Base-by-base conservation (phyloP, 2,888 invertebrate genomes). In the Leucoptera coffeella region DNA sequence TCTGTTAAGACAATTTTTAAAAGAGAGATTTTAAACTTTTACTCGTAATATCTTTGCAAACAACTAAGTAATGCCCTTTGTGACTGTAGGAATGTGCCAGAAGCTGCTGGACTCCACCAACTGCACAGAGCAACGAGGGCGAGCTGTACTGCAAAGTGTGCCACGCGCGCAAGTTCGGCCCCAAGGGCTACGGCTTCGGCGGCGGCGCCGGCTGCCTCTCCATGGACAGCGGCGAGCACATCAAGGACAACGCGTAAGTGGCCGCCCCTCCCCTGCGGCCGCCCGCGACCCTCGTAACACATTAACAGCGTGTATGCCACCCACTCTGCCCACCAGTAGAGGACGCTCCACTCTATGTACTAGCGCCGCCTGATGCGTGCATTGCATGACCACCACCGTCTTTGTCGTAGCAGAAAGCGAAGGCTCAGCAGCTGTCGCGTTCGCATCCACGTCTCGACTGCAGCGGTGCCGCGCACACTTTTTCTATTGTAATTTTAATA, bases 41-140 rank as follows among this genome's bases (percentile, higher is more conserved):
- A n/a, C n/a, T n/a, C n/a, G n/a, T n/a, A n/a, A n/a, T n/a, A n/a
- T n/a, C n/a, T n/a, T n/a, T n/a, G n/a, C n/a, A n/a, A n/a, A n/a
- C n/a, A n/a, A n/a, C n/a, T n/a, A n/a, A n/a, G n/a, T n/a, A n/a
- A n/a, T n/a, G n/a, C n/a, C n/a, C n/a, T n/a, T n/a, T n/a, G n/a
- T n/a, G n/a, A n/a, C n/a, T n/a, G n/a, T n/a, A 93, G 93, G 89
- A 58, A 76, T 96, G 76, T 97, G 97, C 82, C 83, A 87, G 73
- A 97, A 97, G 75, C 78, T 91, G 75, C 80, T 99, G 71, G 97
- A 99, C 75, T 95, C 95, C 47, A 96, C 95, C 75, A 97, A 93
- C 77, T 92, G 92, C 75, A 78, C 93, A 47, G 94, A 95, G 67
- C 97, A 93, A 97, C 77, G 94, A 94, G 54, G 89, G 88, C 51